Evolutionary conservation across 2,113 vertebrate genomes (phyloP), one percentile per base, ranked within the genome.

Genomic region (Seriola aureovittata): DNA sequence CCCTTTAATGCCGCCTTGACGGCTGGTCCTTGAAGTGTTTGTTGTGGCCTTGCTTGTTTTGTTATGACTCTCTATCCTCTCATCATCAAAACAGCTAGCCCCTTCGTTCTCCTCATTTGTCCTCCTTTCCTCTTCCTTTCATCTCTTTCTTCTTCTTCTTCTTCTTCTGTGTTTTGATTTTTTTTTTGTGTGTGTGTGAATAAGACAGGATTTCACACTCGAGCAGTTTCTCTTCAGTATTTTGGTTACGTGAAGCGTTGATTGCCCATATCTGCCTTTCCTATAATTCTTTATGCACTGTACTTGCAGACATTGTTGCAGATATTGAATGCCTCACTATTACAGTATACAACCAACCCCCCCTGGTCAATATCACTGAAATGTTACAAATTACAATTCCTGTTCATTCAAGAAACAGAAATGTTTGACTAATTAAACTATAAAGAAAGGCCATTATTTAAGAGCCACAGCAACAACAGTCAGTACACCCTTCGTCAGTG

Each of bases 201-300:
- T 10, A 71, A 52, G 21, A 78, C 75, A 82, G 32, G 71, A 42
- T 70, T 77, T 44, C 59, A 71, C 3, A 13, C 67, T 55, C 52
- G 6, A 67, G 58, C 78, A 71, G 70, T 57, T 86, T 55, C 75
- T 63, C 69, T 85, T 82, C 62, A 55, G 40, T 76, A 55, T 80
- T 89, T 87, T 80, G 48, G 55, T 76, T 81, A 68, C 86, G 82
- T 86, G 74, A 34, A 54, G 46, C 60, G 46, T 54, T 68, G 75
- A 80, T 77, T 75, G 57, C 65, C 54, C 46, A n/a, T 54, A 44
- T 84, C 76, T 85, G 46, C 52, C 78, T 44, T 29, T 55, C 48
- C 59, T 78, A 44, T 82, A 74, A 85, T 75, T 70, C 55, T 79
- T 68, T 64, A 68, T 68, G 83, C 85, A 71, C 62, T 74, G 29